Evolutionary conservation across 2,113 vertebrate genomes (phyloP).

Genomic region (Gnathonemus echidnorhynchus): DNA sequence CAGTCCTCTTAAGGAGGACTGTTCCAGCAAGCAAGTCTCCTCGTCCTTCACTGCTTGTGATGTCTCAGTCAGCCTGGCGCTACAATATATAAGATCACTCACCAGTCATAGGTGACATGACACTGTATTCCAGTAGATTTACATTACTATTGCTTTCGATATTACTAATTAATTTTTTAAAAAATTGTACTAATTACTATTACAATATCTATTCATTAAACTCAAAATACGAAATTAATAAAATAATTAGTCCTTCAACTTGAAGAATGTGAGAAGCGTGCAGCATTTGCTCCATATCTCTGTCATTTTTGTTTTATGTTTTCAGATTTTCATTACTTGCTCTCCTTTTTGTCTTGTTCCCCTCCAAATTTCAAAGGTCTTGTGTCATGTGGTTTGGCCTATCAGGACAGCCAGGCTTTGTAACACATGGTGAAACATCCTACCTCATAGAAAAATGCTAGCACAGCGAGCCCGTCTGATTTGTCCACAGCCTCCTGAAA

Average conservation of each 20-base stretch:
- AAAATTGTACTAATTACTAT: not conserved
- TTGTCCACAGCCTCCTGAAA: constrained; percentile 67
- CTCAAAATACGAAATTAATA: not conserved
- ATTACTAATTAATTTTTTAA: not conserved
- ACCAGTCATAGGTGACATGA: not conserved
- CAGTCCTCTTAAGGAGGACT: no score
- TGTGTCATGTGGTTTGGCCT: not conserved
- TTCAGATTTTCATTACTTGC: not conserved
- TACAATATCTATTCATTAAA: not conserved
- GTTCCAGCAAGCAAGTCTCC: no score
- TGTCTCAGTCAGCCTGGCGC: no score
- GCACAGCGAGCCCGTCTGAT: constrained; percentile 71
- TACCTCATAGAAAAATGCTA: constrained; percentile 77
- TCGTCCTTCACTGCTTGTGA: no score
- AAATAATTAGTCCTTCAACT: not conserved
- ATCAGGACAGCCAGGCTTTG: not conserved
- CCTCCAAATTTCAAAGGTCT: not conserved
- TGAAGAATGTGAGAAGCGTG: not conserved
- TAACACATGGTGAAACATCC: constrained; percentile 9
- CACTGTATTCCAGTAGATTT: not conserved
- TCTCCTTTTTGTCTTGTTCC: not conserved
- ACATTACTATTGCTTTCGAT: not conserved
- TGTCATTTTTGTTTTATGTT: not conserved
- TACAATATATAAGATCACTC: not conserved
- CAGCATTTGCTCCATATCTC: not conserved